Base-by-base conservation (phyloP, 2,888 invertebrate species). In the Lutraria lutraria region DNA sequence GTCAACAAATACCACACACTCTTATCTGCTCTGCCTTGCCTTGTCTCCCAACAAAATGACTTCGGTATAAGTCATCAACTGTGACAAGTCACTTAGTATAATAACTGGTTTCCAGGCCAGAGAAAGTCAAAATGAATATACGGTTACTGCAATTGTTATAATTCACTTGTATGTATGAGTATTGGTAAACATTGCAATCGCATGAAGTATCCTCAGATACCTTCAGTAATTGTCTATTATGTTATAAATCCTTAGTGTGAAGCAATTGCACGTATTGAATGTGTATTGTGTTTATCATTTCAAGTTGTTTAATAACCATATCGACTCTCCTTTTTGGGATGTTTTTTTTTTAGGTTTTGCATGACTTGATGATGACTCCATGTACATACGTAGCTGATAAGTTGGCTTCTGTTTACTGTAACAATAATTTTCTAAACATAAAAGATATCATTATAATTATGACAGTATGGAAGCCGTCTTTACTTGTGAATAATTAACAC, bases 61-160 rank as follows among this genome's bases (percentile, higher is more conserved):
- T 76, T 76, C 16, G 34, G 31, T 76, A 76, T 76, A 76, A 34
- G 76, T 34, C 76, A 76, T 76, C 76, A 31, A 76, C 34, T 34
- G 76, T 76, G 76, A 76, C 76, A 76, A 76, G 34, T 76, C 76
- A 76, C 76, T 76, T 76, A 76, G 76, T 76, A 76, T 76, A 76
- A 76, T 76, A 76, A 31, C 34, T 16, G 19, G 76, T 34, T 76
- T 76, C 34, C 76, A 76, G 31, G 76, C 16, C 31, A 25, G 31
- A 76, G 76, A 76, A 29, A 76, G 34, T 76, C 76, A 76, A 34
- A 31, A 31, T 34, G 76, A 76, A 76, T 76, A 31, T 31, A 76
- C n/a, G n/a, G n/a, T n/a, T n/a, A n/a, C 31, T 76, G 34, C 76
- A 76, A 76, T 31, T 31, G 76, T 76, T 76, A 76, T 76, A 76